Evolutionary conservation across 1,140 invertebrate species (phyloP).

Genomic region (Homalodisca vitripennis): DNA sequence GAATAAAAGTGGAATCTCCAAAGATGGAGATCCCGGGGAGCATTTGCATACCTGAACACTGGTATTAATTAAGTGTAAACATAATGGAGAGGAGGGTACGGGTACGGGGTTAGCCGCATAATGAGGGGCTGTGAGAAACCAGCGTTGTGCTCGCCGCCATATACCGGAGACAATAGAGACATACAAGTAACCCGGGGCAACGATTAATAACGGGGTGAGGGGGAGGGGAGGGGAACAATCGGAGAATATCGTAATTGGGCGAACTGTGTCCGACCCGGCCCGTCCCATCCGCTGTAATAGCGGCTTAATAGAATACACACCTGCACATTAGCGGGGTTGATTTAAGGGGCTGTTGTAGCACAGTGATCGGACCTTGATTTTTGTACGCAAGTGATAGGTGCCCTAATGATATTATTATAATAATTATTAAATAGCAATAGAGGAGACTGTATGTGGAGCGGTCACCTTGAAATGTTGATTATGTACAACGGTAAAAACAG

Average conservation of each 20-base stretch:
- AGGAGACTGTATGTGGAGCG: too few relatives aligned
- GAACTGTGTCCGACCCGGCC: background rate
- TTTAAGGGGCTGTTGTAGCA: too few relatives aligned
- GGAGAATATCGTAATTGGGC: conserved; percentile 7
- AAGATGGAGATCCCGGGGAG: background rate
- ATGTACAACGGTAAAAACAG: too few relatives aligned
- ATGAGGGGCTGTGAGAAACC: too few relatives aligned
- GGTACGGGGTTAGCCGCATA: background rate
- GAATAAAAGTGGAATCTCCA: conserved; percentile 14
- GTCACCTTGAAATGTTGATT: too few relatives aligned
- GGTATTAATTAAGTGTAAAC: conserved; percentile 16
- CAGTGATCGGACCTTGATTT: too few relatives aligned
- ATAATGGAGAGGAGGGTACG: background rate
- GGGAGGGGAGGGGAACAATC: too few relatives aligned
- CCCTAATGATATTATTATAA: too few relatives aligned
- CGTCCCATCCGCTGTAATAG: too few relatives aligned
- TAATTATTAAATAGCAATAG: too few relatives aligned
- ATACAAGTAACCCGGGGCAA: conserved; percentile 8
- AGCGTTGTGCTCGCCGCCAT: too few relatives aligned
- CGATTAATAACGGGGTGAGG: conserved; percentile 9
- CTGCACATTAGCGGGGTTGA: background rate
- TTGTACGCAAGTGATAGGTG: too few relatives aligned
- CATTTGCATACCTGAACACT: background rate
- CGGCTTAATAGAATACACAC: background rate
- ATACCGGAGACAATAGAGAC: conserved; percentile 25